These are phyloP conservation scores for Poecile atricapillus DNA, from an alignment of 2,113 vertebrate species.

Conservation along the genomic window DNA sequence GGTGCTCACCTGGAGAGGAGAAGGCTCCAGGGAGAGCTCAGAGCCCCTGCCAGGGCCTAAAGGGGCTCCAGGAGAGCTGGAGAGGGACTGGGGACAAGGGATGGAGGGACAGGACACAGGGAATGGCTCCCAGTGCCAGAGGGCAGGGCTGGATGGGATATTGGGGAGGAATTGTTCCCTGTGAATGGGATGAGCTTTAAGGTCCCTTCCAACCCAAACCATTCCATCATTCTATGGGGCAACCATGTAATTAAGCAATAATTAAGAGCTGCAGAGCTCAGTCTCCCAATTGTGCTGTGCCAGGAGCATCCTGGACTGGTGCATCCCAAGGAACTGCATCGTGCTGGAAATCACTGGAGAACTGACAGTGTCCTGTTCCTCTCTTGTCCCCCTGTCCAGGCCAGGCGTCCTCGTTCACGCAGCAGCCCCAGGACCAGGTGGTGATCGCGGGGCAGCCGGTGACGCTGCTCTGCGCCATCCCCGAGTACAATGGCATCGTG, in stretches of 20 bases:
- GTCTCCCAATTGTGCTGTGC: not conserved
- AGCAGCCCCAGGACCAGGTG: conserved; percentile 95
- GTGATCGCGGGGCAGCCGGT: conserved; percentile 92
- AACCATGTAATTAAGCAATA: not conserved
- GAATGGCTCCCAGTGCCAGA: not conserved
- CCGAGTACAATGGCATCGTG: conserved; percentile 91
- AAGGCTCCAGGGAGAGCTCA: not conserved
- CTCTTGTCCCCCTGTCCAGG: conserved; percentile 64
- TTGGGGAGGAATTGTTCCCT: fast-evolving
- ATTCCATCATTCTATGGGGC: not conserved
- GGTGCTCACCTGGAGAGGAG: not conserved
- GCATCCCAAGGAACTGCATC: fast-evolving
- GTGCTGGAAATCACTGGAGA: fast-evolving
- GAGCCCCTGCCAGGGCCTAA: fast-evolving
- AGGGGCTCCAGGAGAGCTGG: not conserved
- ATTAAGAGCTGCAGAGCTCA: not conserved
- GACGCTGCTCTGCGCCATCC: conserved; percentile 90
- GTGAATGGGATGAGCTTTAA: not conserved
- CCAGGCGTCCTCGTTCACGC: conserved; percentile 87
- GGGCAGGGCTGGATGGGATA: not conserved
- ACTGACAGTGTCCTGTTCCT: not conserved
- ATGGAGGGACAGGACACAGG: not conserved
- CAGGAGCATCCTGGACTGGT: not conserved
- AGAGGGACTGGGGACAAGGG: not conserved
- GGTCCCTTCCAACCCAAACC: not conserved